These are phyloP conservation scores for Lasioglossum figueresi DNA, from an alignment of 2,888 invertebrate species.

Conservation along the genomic window DNA sequence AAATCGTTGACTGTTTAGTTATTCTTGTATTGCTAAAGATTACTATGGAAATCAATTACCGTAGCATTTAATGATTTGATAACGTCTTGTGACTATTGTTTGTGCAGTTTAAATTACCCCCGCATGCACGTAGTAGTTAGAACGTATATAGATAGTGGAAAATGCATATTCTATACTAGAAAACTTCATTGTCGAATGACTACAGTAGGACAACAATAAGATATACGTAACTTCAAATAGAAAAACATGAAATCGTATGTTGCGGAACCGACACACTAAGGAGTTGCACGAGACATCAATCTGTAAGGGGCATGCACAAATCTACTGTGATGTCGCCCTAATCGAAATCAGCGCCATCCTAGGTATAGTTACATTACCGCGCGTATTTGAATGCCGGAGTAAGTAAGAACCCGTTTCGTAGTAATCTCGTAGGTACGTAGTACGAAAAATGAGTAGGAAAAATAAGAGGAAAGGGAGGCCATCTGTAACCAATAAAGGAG, in stretches of 20 bases:
- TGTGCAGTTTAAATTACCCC: conserved; percentile 10
- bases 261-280: background rate
- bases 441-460: too few relatives aligned
- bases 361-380: too few relatives aligned
- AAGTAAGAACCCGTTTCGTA: too few relatives aligned
- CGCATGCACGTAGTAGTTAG: background rate
- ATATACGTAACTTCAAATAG: background rate
- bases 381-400: too few relatives aligned
- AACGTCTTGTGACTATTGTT: background rate
- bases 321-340: too few relatives aligned
- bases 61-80: background rate
- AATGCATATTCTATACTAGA: background rate
- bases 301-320: background rate
- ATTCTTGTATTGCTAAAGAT: background rate
- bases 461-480: too few relatives aligned
- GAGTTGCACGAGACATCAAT: conserved; percentile 14
- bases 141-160: background rate
- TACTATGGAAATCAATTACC: background rate
- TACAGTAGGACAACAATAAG: too few relatives aligned
- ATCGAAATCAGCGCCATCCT: too few relatives aligned
- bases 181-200: background rate
- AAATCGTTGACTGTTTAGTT: background rate
- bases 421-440: too few relatives aligned
- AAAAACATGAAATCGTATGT: background rate
- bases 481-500: too few relatives aligned